phyloP scores from a whole-genome alignment of 2,113 vertebrate genomes.

The Chlorodrepanis virens region DNA sequence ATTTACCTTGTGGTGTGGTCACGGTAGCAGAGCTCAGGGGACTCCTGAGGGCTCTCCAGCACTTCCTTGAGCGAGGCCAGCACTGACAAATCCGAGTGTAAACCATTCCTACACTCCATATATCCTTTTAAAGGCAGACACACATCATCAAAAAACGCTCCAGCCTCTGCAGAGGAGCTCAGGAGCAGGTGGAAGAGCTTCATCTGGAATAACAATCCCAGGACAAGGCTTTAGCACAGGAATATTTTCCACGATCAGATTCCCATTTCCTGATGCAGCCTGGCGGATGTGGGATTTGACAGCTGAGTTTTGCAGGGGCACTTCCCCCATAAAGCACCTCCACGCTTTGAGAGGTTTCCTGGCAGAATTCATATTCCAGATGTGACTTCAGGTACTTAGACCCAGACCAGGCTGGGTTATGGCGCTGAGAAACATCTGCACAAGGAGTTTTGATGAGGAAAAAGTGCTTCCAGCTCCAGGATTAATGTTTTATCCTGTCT shows the following conservation, averaged over 20 bases:
- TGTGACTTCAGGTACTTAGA: neutral
- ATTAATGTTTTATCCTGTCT: neutral
- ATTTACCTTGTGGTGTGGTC: neutral
- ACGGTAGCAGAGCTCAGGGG: neutral
- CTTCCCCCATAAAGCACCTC: neutral
- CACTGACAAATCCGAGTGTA: neutral
- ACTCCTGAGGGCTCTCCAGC: neutral
- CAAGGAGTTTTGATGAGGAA: neutral
- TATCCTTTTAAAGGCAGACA: neutral
- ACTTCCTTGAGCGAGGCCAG: fast-evolving
- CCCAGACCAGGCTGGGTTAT: neutral
- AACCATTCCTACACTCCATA: neutral
- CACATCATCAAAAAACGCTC: neutral
- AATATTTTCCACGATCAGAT: neutral
- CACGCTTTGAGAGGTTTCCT: neutral
- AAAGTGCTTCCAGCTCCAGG: neutral
- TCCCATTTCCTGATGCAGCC: neutral
- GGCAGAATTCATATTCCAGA: neutral
- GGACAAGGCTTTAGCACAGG: neutral
- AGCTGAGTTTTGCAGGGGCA: neutral
- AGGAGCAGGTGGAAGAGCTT: neutral
- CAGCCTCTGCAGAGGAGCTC: neutral
- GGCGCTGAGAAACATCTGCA: neutral
- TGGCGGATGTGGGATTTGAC: neutral
- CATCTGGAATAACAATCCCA: neutral